These are phyloP conservation scores for Blastobasis lacticolella DNA, from an alignment of 2,888 invertebrate genomes.

Conservation along the genomic window DNA sequence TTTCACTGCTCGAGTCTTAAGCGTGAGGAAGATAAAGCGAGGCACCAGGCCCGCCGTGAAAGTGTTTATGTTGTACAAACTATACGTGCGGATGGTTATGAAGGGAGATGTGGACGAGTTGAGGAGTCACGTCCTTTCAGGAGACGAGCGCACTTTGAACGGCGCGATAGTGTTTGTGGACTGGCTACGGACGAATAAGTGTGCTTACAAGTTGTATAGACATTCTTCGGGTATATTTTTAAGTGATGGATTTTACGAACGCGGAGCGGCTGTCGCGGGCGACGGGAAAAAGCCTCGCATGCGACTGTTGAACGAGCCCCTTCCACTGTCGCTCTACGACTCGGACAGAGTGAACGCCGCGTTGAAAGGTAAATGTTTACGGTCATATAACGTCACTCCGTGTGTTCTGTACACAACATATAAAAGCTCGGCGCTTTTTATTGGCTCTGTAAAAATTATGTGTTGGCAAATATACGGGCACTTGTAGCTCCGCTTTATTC, in stretches of 20 bases:
- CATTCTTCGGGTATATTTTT: conserved; percentile 69
- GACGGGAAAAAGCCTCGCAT: conserved; percentile 44
- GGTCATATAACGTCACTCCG: conserved; percentile 44
- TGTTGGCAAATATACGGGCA: conserved; percentile 5
- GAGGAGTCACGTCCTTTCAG: conserved; percentile 54
- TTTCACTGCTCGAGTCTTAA: conserved; percentile 65
- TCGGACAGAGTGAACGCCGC: conserved; percentile 70
- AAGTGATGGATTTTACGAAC: conserved; percentile 59
- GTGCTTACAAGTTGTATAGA: conserved; percentile 63
- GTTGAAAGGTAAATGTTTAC: conserved; percentile 69
- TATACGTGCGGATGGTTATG: conserved; percentile 60
- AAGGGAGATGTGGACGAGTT: conserved; percentile 60
- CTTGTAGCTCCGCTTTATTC: too few relatives aligned
- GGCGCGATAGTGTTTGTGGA: conserved; percentile 63
- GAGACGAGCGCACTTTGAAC: conserved; percentile 55
- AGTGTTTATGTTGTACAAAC: conserved; percentile 64
- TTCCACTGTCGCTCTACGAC: conserved; percentile 66
- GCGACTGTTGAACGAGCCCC: conserved; percentile 64
- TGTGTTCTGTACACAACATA: conserved; percentile 36
- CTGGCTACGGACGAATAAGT: conserved; percentile 64
- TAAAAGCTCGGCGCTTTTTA: conserved; percentile 39
- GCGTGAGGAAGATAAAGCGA: conserved; percentile 65
- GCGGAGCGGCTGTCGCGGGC: conserved; percentile 22
- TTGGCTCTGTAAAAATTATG: conserved; percentile 16
- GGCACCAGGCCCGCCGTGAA: conserved; percentile 46